Evolutionary conservation across 1,140 invertebrate species (phyloP).

Genomic region (Drosophila pachea): DNA sequence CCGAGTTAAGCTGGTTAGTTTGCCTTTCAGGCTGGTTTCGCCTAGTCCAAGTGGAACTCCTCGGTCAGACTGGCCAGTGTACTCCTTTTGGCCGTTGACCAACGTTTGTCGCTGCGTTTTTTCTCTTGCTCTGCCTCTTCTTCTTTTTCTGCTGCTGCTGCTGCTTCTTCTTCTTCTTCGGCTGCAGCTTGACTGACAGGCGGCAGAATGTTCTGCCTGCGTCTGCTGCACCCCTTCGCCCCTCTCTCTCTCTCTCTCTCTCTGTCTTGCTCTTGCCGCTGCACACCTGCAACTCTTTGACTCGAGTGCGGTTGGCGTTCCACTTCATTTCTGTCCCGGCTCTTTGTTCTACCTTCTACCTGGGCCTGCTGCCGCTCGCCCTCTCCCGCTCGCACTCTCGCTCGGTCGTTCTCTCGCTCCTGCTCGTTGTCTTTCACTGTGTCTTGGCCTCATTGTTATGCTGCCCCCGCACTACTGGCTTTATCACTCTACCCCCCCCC

Average conservation of each 20-base stretch:
- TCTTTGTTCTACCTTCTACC: slow-evolving; percentile 49
- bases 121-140: neutral
- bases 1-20: too few relatives aligned
- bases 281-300: slow-evolving; percentile 28
- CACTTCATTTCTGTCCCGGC: slow-evolving; percentile 53
- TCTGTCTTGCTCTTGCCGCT: neutral
- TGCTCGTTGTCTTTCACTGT: neutral
- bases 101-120: neutral
- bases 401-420: neutral
- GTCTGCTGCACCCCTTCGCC: slow-evolving; percentile 4
- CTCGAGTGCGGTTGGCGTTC: slow-evolving; percentile 26
- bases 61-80: neutral
- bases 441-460: slow-evolving; percentile 31
- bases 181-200: slow-evolving; percentile 48
- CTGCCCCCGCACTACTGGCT: slow-evolving; percentile 18
- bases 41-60: neutral
- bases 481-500: neutral
- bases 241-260: neutral
- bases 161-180: neutral
- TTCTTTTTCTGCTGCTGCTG: neutral
- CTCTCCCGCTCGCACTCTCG: neutral
- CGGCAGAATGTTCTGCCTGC: slow-evolving; percentile 16
- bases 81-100: slow-evolving; percentile 1
- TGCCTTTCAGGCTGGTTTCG: too few relatives aligned
- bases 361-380: neutral